Evolutionary conservation across 2,797 vertebrate species (phyloP), one percentile per base, ranked within the genome.

Genomic region (Alectoris magna): DNA sequence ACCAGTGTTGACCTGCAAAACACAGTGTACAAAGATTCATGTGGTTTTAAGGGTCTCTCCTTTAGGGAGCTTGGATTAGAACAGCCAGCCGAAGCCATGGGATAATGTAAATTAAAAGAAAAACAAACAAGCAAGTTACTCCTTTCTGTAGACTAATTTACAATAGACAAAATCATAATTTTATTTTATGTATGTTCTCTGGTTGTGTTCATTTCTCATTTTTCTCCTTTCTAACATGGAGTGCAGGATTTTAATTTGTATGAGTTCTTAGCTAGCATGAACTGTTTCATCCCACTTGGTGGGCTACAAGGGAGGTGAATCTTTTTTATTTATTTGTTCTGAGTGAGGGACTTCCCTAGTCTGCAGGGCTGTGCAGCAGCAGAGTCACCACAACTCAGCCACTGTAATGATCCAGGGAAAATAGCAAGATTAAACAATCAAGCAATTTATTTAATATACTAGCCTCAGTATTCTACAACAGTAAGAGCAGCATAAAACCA

Each of bases 81-180:
- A 51, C 38, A 82, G 70, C 58, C 27, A 87, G 71, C 9, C 22
- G 56, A 93, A 80, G 44, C 59, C 6, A 82, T 41, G 19, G 79
- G 14, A 82, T 60, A 81, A 80, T 43, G 17, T 10, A 69, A 68
- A 68, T 22, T 55, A 9, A 59, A 88, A 72, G 31, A 51, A 41
- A 36, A 39, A 10, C 5, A 15, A 2, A 23, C 34, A 27, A 77
- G 31, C 29, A 3, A 0, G 11, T 44, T 41, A 19, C 8, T 41
- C 3, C 43, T 66, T 88, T 55, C 6, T 64, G 5, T 51, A 75
- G 24, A 83, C 51, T 68, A 79, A 68, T 55, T 83, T 64, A 26
- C 4, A 66, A 58, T 5, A 69, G 26, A 31, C 16, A 68, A 75
- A 72, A 60, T 49, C 24, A 43, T 56, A 3, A 10, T 74, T 83